Conservation (phyloP, 1,140 invertebrate genomes). For the Hyles vespertilio region DNA sequence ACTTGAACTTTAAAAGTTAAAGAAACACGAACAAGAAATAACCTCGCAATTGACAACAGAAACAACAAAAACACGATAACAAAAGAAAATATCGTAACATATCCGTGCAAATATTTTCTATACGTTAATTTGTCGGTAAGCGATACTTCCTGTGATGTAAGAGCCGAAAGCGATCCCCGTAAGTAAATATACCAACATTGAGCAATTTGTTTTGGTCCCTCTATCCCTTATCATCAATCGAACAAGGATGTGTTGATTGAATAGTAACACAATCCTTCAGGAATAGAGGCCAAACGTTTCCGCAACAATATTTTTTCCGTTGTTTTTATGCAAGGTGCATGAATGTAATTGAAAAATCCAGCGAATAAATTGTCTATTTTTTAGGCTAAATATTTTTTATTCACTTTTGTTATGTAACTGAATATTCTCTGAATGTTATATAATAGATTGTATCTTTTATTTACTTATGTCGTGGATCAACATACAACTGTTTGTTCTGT, state of each 20-base stretch:
- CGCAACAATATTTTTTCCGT: constrained; percentile 7
- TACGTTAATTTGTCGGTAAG: constrained; percentile 39
- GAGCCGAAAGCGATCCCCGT: constrained; percentile 33
- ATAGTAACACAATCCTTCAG: constrained; percentile 49
- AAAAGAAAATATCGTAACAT: background rate
- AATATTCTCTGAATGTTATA: no score
- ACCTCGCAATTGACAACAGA: no score
- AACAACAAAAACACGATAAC: no score
- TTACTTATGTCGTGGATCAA: no score
- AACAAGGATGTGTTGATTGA: constrained; percentile 55
- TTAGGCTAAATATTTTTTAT: no score
- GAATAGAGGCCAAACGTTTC: constrained; percentile 21
- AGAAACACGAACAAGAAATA: no score
- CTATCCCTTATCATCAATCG: constrained; percentile 39
- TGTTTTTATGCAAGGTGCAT: background rate
- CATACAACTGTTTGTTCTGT: no score
- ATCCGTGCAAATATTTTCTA: constrained; percentile 32
- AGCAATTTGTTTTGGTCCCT: constrained; percentile 36
- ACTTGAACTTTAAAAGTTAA: no score
- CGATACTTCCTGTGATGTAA: constrained; percentile 37
- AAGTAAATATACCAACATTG: constrained; percentile 28
- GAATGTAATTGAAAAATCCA: no score
- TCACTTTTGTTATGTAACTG: no score
- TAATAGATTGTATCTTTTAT: no score
- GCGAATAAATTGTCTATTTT: no score